A percentile compares a stretch with the other conserved stretches of the same genome.
These are phyloP conservation scores for Candoia aspera DNA, from an alignment of 2,113 vertebrate genomes.

Conservation along the genomic window DNA sequence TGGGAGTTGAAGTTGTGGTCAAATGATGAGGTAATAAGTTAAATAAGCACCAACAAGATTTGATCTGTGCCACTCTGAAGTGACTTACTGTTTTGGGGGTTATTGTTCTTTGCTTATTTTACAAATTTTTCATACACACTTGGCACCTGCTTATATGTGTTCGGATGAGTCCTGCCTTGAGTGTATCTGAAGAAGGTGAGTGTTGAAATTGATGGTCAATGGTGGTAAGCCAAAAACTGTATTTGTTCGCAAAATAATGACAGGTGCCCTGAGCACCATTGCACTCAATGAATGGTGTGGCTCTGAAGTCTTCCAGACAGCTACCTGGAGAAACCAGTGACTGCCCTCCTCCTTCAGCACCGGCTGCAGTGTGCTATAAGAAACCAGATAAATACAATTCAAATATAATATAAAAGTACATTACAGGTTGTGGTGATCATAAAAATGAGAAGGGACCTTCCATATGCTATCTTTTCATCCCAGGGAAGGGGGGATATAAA, in stretches of 20 bases:
- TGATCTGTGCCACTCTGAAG: constrained; percentile 26
- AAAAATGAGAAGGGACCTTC: neutral
- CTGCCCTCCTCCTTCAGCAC: constrained; percentile 94
- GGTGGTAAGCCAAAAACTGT: constrained; percentile 97
- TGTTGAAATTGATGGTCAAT: constrained; percentile 85
- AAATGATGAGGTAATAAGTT: constrained; percentile 92
- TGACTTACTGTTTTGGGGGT: neutral
- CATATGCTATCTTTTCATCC: neutral
- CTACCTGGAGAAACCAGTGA: constrained; percentile 94
- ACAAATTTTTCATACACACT: constrained; percentile 99
- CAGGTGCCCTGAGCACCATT: constrained; percentile 93
- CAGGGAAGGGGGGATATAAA: neutral
- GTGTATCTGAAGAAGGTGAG: constrained; percentile 81
- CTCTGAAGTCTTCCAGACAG: constrained; percentile 96
- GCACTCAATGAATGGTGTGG: constrained; percentile 95
- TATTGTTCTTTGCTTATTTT: constrained; percentile 52
- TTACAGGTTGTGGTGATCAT: neutral
- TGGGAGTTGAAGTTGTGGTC: constrained; percentile 42
- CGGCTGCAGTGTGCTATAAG: constrained; percentile 91
- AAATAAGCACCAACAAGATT: constrained; percentile 84
- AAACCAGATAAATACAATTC: constrained; percentile 26
- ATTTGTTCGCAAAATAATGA: constrained; percentile 96
- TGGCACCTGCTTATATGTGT: constrained; percentile 96
- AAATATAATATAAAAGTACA: neutral
- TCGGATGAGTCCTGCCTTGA: constrained; percentile 93